Evolutionary conservation across 1,140 invertebrate genomes (phyloP), one percentile per base, ranked within the genome.

Genomic region (Bathynomus jamesi): DNA sequence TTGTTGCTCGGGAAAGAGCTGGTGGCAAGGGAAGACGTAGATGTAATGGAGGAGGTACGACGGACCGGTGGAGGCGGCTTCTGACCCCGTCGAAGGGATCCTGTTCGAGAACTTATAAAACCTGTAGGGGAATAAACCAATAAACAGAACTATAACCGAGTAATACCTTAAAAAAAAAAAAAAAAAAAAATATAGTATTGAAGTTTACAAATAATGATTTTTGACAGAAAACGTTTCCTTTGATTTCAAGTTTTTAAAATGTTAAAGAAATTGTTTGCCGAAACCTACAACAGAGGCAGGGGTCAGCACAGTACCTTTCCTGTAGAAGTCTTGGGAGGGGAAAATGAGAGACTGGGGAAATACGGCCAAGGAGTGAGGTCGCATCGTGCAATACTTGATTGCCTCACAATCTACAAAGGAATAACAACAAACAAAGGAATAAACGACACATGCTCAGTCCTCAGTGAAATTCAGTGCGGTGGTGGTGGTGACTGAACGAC

Each of bases 1-100:
- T 60, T 61, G 60, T 62, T 64, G 69, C 66, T 67, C 17, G 63
- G 68, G 61, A 66, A 72, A 53, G 68, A 40, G 71, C 76, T 74
- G 64, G 75, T 74, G 8, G 78, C 74, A 61, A 80, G 75, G 31
- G 80, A 71, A 62, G 76, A 31, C 11, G 82, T 83, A 53, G 83
- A 85, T 28, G 89, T 89, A 68, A 94, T 91, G 40, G 91, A 93
- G 0, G 93, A 92, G 11, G 92, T 93, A 46, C 92, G 84, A 73
- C 93, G 84, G 0, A 94, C 90, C 2, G 93, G 93, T 31, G 93
- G 93, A 30, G 91, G 89, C 30, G 91, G 91, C 81, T 93, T 89
- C 61, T 87, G 83, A 72, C 82, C 83, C 77, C 90, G 78, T 84
- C 85, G 76, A 85, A 82, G 27, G 87, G 85, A 77, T 65, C 76